These are phyloP conservation scores for Psilanteris sp. DNA, from an alignment of 1,140 invertebrate species.

Conservation along the genomic window DNA sequence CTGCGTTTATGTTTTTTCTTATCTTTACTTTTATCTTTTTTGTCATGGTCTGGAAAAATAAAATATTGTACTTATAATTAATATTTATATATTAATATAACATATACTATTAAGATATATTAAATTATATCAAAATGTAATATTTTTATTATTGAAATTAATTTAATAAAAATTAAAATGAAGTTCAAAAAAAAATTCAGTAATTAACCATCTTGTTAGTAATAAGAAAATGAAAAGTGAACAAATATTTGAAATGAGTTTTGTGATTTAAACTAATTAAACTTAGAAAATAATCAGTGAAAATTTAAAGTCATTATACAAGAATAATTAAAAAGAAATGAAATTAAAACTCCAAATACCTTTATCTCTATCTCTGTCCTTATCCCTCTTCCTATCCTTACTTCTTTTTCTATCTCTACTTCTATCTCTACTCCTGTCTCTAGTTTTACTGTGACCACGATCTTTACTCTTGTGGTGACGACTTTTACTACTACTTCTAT, in stretches of 20 bases:
- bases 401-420: constrained; percentile 71
- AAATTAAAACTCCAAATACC: constrained; percentile 26
- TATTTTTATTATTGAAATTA: too few species aligned
- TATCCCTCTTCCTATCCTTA: constrained; percentile 69
- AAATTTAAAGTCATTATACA: too few species aligned
- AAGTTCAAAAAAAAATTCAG: too few species aligned
- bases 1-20: constrained; percentile 67
- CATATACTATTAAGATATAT: too few species aligned
- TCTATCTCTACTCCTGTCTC: constrained; percentile 71
- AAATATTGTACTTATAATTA: constrained; percentile 2
- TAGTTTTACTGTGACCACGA: constrained; percentile 58
- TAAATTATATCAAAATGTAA: too few species aligned
- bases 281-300: too few species aligned
- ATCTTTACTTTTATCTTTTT: constrained; percentile 67
- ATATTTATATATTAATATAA: not conserved
- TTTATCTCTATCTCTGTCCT: constrained; percentile 68
- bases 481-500: constrained; percentile 68
- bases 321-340: too few species aligned
- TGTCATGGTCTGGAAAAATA: constrained; percentile 52
- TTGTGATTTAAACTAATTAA: too few species aligned
- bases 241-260: too few species aligned
- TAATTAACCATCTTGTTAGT: too few species aligned
- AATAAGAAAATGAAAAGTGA: too few species aligned
- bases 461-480: constrained; percentile 70
- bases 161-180: too few species aligned